Base-by-base conservation (phyloP, 2,888 invertebrate genomes). In the Sarcophaga variegata region DNA sequence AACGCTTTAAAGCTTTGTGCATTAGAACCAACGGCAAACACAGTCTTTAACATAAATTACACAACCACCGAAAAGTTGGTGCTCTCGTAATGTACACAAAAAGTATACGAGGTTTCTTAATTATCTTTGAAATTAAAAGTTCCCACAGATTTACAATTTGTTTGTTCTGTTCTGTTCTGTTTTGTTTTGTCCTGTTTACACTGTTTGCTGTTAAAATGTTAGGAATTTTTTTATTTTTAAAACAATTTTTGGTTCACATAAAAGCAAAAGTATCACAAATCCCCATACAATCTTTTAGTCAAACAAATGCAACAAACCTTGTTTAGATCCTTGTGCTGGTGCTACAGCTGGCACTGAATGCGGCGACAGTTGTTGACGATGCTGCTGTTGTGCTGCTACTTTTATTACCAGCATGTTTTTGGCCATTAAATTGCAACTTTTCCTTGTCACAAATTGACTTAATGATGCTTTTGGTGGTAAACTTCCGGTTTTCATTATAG, bases 371-470 rank as follows among this genome's bases (percentile, higher is more conserved):
- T 37, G 37, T 37, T 54, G 17, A 54, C 17, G 76, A 8, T 74
- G 5, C 20, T 60, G 17, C 47, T 47, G 71, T 70, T 49, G 14
- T 37, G 3, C 17, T 54, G 17, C 54, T 25, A 59, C 62, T 54
- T 47, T 78, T 64, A 12, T 12, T 63, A 37, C 69, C 70, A 75
- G 60, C 62, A 72, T 75, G 60, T 83, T 71, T 85, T 85, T 89
- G 89, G 89, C 91, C 91, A 91, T 92, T 92, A 91, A 90, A 89
- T 89, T 90, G 89, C 89, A 88, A 89, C 89, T 90, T 88, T 81
- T 88, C 88, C 86, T 86, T 85, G 85, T 87, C 88, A 87, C 89
- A 90, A 91, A 91, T 90, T 91, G 91, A 91, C 91, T 91, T 91
- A 92, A 92, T 91, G 92, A 90, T 89, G 89, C 91, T 88, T 88